A percentile compares a stretch with the other conserved stretches of the same genome.
Evolutionary conservation across 2,113 vertebrate species (phyloP).

Genomic region (Hemibates koningsi): DNA sequence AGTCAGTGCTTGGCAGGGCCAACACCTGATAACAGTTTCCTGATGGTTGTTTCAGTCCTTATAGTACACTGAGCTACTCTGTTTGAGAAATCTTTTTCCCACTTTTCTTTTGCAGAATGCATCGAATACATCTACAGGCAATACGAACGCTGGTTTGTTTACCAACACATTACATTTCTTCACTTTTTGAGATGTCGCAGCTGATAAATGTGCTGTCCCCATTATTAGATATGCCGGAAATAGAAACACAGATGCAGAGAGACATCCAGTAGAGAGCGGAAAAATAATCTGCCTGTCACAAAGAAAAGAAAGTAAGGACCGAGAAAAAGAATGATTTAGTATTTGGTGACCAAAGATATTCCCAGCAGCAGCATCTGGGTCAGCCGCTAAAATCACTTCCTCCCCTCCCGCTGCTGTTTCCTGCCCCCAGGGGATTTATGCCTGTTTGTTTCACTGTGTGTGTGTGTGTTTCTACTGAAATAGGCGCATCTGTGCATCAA

Average conservation of each 20-base stretch:
- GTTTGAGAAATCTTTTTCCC: not conserved
- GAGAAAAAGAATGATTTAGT: slow-evolving; percentile 11
- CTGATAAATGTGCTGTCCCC: slow-evolving; percentile 15
- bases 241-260: not conserved
- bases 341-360: slow-evolving; percentile 1
- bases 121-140: not conserved
- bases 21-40: not conserved
- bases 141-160: not conserved
- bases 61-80: not conserved
- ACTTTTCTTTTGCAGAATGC: not conserved
- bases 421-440: not conserved
- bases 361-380: slow-evolving; percentile 19
- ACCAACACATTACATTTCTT: not conserved
- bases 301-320: not conserved
- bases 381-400: not conserved
- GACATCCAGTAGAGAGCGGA: not conserved
- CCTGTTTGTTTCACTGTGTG: not conserved
- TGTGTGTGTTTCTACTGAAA: not conserved
- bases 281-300: slow-evolving; percentile 9
- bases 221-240: not conserved
- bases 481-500: not conserved
- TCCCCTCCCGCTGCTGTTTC: not conserved
- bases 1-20: not conserved
- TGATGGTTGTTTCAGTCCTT: not conserved
- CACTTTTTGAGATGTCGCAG: not conserved